A percentile compares a stretch with the other conserved stretches of the same genome.
These are phyloP conservation scores for Sphaerophoria rueppellii DNA, from an alignment of 2,888 invertebrate genomes.

Conservation along the genomic window DNA sequence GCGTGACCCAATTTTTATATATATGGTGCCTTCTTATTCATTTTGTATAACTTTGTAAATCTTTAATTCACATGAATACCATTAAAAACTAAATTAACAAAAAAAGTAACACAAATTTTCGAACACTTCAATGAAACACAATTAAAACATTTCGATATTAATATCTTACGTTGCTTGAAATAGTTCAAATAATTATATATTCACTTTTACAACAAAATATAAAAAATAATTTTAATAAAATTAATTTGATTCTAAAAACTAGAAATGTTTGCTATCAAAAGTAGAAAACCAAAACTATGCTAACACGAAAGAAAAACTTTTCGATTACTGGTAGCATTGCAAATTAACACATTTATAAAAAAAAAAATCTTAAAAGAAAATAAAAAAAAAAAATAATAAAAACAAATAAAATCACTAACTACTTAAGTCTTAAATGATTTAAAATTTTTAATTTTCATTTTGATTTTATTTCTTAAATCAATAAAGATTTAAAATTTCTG, in stretches of 20 bases:
- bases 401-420: conserved; percentile 41
- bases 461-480: conserved; percentile 41
- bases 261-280: conserved; percentile 62
- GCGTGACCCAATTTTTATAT: conserved; percentile 67
- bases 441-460: conserved; percentile 42
- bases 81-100: conserved; percentile 58
- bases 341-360: conserved; percentile 69
- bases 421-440: conserved; percentile 55
- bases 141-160: conserved; percentile 63
- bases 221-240: conserved; percentile 53
- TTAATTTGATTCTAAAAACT: conserved; percentile 58
- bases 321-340: conserved; percentile 66
- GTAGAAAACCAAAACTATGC: conserved; percentile 61
- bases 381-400: conserved; percentile 16
- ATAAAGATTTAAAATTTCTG: conserved; percentile 62
- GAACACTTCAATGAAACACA: conserved; percentile 61
- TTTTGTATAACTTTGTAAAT: conserved; percentile 9
- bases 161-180: conserved; percentile 74
- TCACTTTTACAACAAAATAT: conserved; percentile 68
- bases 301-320: conserved; percentile 58
- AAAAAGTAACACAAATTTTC: conserved; percentile 52
- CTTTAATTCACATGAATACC: conserved; percentile 8
- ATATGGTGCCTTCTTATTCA: conserved; percentile 37
- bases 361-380: conserved; percentile 9
- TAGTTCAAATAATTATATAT: conserved; percentile 40